A percentile compares a stretch with the other conserved stretches of the same genome.
These are phyloP conservation scores for Stomatorhinus walkeri DNA, from an alignment of 2,797 vertebrate species.

Conservation along the genomic window DNA sequence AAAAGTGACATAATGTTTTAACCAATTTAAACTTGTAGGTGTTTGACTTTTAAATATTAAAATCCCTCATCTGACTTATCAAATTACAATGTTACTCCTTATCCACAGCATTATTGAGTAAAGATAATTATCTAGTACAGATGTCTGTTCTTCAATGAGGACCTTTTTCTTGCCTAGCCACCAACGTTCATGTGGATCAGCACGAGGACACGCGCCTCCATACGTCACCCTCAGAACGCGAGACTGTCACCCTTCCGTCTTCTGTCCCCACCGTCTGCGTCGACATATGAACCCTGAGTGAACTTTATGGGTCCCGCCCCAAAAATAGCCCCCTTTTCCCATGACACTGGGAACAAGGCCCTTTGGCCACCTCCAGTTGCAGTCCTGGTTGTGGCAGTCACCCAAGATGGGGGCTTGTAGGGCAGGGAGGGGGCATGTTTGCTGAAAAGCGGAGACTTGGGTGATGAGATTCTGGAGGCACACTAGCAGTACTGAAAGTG, in stretches of 20 bases:
- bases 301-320: constrained; percentile 13
- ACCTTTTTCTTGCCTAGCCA: background rate
- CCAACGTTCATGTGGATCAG: background rate
- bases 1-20: background rate
- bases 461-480: constrained; percentile 17
- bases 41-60: background rate
- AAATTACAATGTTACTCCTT: background rate
- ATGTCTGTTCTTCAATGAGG: background rate
- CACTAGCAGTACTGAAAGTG: constrained; percentile 24
- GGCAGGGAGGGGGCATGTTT: background rate
- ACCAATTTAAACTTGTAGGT: background rate
- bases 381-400: constrained; percentile 23
- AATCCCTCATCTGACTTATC: background rate
- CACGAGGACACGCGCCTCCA: background rate
- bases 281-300: constrained; percentile 13
- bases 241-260: background rate
- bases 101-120: background rate
- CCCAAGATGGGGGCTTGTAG: constrained; percentile 16
- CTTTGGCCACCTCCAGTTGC: constrained; percentile 1
- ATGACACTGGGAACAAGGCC: constrained; percentile 20
- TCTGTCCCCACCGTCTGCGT: background rate
- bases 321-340: constrained; percentile 28
- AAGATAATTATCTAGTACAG: background rate
- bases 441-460: constrained; percentile 5
- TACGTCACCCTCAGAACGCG: background rate